Percentiles rank a stretch among this genome's conserved stretches.
Conservation (phyloP, 2,888 invertebrate genomes). For the Hermaeophaga mercurialis region DNA sequence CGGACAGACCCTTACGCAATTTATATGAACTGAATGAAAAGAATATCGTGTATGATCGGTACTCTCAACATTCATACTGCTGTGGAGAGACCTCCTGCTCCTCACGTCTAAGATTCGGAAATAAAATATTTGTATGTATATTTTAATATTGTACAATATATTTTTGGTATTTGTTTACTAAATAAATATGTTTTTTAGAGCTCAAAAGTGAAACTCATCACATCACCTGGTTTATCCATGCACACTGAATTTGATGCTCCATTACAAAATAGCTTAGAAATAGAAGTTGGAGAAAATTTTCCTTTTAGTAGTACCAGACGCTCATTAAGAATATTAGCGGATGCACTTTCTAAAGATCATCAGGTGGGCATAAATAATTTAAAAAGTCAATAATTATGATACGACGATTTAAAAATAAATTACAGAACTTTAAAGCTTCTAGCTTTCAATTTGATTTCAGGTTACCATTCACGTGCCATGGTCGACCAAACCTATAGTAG, state of each 20-base stretch:
- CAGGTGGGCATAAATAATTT: slow-evolving; percentile 41
- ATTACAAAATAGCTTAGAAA: slow-evolving; percentile 61
- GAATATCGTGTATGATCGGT: too few species aligned
- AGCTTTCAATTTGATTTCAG: slow-evolving; percentile 39
- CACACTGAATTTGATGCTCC: slow-evolving; percentile 55
- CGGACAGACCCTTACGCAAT: too few species aligned
- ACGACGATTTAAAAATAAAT: too few species aligned
- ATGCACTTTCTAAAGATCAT: slow-evolving; percentile 71
- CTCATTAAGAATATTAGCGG: slow-evolving; percentile 70
- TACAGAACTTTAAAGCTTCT: too few species aligned
- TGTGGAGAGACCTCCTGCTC: too few species aligned
- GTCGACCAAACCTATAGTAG: slow-evolving; percentile 73
- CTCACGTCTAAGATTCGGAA: too few species aligned
- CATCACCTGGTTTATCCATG: slow-evolving; percentile 71
- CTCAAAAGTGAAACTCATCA: slow-evolving; percentile 65
- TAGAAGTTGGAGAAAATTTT: slow-evolving; percentile 49
- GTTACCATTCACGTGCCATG: slow-evolving; percentile 82
- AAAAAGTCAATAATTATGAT: slow-evolving; percentile 22
- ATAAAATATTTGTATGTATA: too few species aligned
- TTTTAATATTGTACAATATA: too few species aligned
- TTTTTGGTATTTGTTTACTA: too few species aligned
- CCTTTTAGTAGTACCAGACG: slow-evolving; percentile 50
- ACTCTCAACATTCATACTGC: too few species aligned
- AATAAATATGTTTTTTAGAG: slow-evolving; percentile 59
- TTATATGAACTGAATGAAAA: too few species aligned